A percentile compares a stretch with the other conserved stretches of the same genome.
Conservation (phyloP, 2,797 vertebrate species). For the Lepilemur ruficaudatus region DNA sequence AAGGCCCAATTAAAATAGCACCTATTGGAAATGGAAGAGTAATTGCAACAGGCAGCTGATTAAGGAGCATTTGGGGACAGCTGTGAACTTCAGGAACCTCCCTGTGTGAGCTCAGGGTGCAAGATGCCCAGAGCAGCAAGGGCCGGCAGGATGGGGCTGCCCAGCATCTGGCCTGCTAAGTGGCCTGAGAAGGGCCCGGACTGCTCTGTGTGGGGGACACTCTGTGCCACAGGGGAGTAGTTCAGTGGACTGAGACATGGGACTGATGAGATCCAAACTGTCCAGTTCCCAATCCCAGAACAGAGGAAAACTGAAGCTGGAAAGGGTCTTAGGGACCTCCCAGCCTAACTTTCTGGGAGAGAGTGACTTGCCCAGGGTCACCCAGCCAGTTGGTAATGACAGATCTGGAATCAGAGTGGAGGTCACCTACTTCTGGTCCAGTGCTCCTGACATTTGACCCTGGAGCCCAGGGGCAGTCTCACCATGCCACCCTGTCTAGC, state of each 20-base stretch:
- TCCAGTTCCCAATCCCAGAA: background rate
- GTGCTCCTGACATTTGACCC: background rate
- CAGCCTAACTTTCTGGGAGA: background rate
- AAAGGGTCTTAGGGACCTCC: background rate
- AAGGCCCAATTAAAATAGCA: slow-evolving; percentile 39
- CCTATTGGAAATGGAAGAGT: background rate
- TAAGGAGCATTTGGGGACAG: background rate
- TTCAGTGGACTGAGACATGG: background rate
- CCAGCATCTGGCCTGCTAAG: background rate
- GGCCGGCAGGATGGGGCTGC: rapidly evolving
- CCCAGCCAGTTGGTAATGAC: background rate
- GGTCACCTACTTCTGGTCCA: background rate
- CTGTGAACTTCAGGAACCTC: background rate
- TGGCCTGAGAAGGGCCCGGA: background rate
- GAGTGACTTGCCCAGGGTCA: background rate
- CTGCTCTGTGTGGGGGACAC: background rate
- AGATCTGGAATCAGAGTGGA: background rate
- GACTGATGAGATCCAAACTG: background rate
- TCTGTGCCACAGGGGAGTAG: background rate
- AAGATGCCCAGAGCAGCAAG: background rate
- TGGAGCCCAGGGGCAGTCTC: background rate
- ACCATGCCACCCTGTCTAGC: background rate
- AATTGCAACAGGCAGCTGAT: background rate
- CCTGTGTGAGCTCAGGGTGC: background rate
- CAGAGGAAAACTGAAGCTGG: background rate